Evolutionary conservation across 2,113 vertebrate species (phyloP), one percentile per base, ranked within the genome.

Genomic region (Meriones unguiculatus): DNA sequence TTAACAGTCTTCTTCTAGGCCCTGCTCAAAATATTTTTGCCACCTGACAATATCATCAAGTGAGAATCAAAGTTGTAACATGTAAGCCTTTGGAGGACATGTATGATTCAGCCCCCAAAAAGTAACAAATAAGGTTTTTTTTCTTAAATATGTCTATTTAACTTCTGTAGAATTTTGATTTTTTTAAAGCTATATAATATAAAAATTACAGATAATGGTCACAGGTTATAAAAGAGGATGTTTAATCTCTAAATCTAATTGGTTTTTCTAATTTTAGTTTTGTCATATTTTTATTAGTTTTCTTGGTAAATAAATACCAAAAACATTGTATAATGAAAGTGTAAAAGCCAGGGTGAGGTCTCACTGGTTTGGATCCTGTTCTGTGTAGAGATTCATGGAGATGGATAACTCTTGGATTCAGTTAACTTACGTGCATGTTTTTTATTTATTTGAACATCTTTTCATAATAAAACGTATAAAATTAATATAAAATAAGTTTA

Each of bases 101-200:
- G 69, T 70, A 28, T 41, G 15, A 86, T 59, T 35, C 62, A 86
- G 69, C 18, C 62, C 80, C 41, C 25, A 90, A 62, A 22, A 89
- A 84, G 24, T 5, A 70, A 80, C 13, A 91, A 13, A 41, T 82
- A n/a, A 52, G n/a, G n/a, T 93, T 92, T 90, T 93, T 50, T 12
- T 52, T 57, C 15, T 57, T 14, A 57, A 69, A 76, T 70, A 14
- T 28, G 80, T 32, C 91, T 15, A 30, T 73, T 78, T 87, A 9
- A 41, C 85, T 92, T 94, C 78, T 81, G 54, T 32, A 93, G 32
- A 88, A 93, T 73, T 96, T 88, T 78, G 22, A 10, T 81, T 95
- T 94, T 70, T 82, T 46, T 46, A 46, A 46, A 95, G 81, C 88
- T 92, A 93, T 52, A 11, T 46, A 89, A 78, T 82, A 32, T 65